These are phyloP conservation scores for Nyctereutes procyonoides DNA, from an alignment of 2,113 vertebrate species.

Conservation along the genomic window DNA sequence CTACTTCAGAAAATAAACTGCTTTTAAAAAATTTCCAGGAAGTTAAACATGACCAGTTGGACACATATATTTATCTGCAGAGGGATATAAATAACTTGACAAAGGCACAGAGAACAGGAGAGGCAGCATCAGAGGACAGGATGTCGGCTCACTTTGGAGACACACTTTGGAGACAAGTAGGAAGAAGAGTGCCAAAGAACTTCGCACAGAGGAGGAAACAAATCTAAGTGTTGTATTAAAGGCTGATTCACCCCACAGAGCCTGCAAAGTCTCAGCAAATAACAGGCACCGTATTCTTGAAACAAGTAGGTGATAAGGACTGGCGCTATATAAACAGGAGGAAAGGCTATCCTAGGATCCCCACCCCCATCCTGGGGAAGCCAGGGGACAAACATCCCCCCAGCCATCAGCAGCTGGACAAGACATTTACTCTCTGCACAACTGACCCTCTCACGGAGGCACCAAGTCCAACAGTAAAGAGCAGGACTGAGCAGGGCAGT, in stretches of 20 bases:
- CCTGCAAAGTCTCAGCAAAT: not conserved
- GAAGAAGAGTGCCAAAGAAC: not conserved
- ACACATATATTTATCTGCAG: not conserved
- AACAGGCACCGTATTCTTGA: not conserved
- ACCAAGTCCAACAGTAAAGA: not conserved
- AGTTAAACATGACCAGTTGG: not conserved
- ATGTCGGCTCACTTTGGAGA: not conserved
- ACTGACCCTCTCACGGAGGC: not conserved
- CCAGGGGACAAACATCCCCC: not conserved
- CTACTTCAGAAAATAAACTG: conserved; percentile 4
- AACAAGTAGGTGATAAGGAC: not conserved
- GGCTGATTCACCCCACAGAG: not conserved
- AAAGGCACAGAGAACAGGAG: not conserved
- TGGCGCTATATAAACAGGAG: not conserved
- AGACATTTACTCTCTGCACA: not conserved
- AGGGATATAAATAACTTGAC: not conserved
- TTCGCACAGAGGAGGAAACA: not conserved
- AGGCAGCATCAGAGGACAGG: not conserved
- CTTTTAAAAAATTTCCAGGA: not conserved
- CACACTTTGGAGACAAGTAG: not conserved
- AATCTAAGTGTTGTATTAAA: not conserved
- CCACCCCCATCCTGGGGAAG: not conserved
- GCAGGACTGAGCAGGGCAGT: not conserved
- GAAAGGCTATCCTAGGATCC: not conserved
- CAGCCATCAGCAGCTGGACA: not conserved